These are phyloP conservation scores for Bicyclus anynana DNA, from an alignment of 1,140 invertebrate species.

Conservation along the genomic window DNA sequence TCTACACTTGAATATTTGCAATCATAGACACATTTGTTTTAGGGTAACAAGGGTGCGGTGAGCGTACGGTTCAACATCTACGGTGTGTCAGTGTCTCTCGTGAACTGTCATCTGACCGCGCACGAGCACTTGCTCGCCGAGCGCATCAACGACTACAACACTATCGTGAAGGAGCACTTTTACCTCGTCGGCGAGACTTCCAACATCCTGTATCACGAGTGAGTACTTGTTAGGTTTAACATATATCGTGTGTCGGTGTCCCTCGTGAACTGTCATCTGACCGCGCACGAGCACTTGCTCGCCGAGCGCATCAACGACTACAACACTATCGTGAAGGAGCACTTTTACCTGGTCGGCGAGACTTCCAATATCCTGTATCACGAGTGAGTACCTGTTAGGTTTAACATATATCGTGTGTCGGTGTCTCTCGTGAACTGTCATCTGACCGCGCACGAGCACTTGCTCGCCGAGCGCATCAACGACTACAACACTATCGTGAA, in stretches of 20 bases:
- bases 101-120: conserved; percentile 93
- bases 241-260: conserved; percentile 92
- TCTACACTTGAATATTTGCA: too few species aligned
- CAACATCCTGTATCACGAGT: conserved; percentile 95
- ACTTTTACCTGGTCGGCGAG: conserved; percentile 83
- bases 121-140: conserved; percentile 90
- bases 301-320: conserved; percentile 91
- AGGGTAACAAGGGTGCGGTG: conserved; percentile 97
- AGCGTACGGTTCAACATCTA: conserved; percentile 91
- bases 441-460: conserved; percentile 91
- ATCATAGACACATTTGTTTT: conserved; percentile 9
- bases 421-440: conserved; percentile 93
- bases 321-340: conserved; percentile 87
- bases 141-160: conserved; percentile 91
- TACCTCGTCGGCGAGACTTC: conserved; percentile 85
- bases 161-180: conserved; percentile 84
- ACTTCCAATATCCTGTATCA: conserved; percentile 92
- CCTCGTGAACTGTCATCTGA: conserved; percentile 92
- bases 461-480: conserved; percentile 86
- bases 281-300: conserved; percentile 90
- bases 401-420: conserved; percentile 91
- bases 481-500: conserved; percentile 92
- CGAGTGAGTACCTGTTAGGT: conserved; percentile 91
- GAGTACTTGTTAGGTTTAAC: conserved; percentile 87
- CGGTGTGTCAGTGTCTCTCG: conserved; percentile 90